Percentiles rank a stretch among this genome's conserved stretches.
Evolutionary conservation across 2,888 invertebrate genomes (phyloP).

Genomic region (Epiblema foenella): DNA sequence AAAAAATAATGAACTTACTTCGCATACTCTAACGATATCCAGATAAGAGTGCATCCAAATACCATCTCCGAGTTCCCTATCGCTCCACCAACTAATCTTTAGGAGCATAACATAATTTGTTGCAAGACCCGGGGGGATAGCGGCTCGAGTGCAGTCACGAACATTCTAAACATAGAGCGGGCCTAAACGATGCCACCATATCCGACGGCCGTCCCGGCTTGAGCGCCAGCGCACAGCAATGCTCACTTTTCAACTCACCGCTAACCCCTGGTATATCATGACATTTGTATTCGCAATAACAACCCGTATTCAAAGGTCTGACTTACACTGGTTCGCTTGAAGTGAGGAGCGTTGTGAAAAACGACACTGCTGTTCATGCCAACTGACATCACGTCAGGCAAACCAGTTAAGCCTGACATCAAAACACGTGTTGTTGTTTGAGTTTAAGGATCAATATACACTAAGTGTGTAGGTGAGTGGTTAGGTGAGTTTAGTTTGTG

Average conservation of each 20-base stretch:
- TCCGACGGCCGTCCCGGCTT: slow-evolving; percentile 70
- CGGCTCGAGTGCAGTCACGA: slow-evolving; percentile 74
- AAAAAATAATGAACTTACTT: neutral
- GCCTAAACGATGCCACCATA: slow-evolving; percentile 80
- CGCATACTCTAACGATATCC: neutral
- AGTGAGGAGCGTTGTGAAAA: neutral
- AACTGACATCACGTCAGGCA: neutral
- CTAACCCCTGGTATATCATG: neutral
- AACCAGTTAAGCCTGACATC: neutral
- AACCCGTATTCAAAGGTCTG: neutral
- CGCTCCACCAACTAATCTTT: slow-evolving; percentile 64
- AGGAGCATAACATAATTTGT: slow-evolving; percentile 78
- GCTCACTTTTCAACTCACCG: neutral
- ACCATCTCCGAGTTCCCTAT: slow-evolving; percentile 30
- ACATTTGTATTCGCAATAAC: neutral
- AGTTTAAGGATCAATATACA: neutral
- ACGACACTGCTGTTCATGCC: neutral
- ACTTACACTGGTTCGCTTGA: neutral
- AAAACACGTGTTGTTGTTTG: neutral
- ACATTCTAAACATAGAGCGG: slow-evolving; percentile 77
- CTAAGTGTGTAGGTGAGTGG: neutral
- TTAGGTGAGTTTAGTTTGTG: too few species aligned
- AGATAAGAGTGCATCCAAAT: slow-evolving; percentile 22
- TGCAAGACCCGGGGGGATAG: slow-evolving; percentile 68
- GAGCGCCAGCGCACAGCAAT: neutral